Percentiles rank a stretch among this genome's conserved stretches.
Evolutionary conservation across 1,140 invertebrate species (phyloP).

Genomic region (Drosophila aff.): DNA sequence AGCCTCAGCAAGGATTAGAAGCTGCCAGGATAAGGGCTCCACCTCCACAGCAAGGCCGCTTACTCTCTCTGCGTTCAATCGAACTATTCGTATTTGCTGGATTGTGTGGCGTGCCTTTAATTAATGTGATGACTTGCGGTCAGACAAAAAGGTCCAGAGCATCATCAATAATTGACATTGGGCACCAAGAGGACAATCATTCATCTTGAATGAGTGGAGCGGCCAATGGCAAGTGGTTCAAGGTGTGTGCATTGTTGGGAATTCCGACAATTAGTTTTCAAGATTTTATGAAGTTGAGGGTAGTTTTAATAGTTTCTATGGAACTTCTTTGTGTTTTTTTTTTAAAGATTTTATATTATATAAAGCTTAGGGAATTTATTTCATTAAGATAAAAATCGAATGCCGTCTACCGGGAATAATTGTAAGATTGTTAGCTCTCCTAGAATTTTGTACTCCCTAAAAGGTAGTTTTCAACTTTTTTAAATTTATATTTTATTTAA

Average conservation of each 20-base stretch:
- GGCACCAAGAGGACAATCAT: slow-evolving; percentile 39
- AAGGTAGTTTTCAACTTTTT: not conserved
- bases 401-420: too few relatives aligned
- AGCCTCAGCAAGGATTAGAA: slow-evolving; percentile 63
- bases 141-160: slow-evolving; percentile 50
- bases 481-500: not conserved
- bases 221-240: slow-evolving; percentile 2
- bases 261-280: slow-evolving; percentile 2
- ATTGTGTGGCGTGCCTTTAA: slow-evolving; percentile 54
- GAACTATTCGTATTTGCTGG: slow-evolving; percentile 56
- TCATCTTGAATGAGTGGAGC: slow-evolving; percentile 24
- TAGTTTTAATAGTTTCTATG: not conserved
- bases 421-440: too few relatives aligned
- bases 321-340: not conserved
- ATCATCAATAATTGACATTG: slow-evolving; percentile 54
- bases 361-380: not conserved
- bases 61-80: slow-evolving; percentile 22
- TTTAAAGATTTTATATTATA: not conserved
- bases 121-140: slow-evolving; percentile 62
- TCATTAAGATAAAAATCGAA: too few relatives aligned
- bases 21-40: slow-evolving; percentile 26
- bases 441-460: too few relatives aligned
- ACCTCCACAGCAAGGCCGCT: not conserved
- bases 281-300: not conserved
- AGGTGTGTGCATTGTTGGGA: slow-evolving; percentile 19